Evolutionary conservation across 2,888 invertebrate genomes (phyloP).

Genomic region (Ophion slaviceki): DNA sequence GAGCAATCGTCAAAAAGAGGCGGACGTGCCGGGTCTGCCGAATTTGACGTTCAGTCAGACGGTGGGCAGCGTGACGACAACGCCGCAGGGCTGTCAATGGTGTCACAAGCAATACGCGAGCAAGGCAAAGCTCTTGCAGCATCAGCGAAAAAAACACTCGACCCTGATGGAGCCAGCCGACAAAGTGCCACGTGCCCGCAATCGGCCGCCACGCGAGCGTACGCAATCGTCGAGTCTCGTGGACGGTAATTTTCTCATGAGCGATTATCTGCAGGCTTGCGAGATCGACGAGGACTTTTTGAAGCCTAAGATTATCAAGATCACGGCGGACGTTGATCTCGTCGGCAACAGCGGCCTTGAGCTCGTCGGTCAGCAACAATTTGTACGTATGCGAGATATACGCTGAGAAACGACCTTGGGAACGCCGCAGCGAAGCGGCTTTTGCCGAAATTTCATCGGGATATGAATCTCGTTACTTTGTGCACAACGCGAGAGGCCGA

Average conservation of each 20-base stretch:
- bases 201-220: slow-evolving; percentile 79
- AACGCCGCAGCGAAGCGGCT: slow-evolving; percentile 65
- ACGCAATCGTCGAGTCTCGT: slow-evolving; percentile 74
- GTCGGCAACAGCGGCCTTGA: slow-evolving; percentile 74
- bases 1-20: slow-evolving; percentile 84
- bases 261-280: slow-evolving; percentile 74
- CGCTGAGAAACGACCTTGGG: slow-evolving; percentile 75
- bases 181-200: slow-evolving; percentile 80
- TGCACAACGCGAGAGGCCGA: slow-evolving; percentile 69
- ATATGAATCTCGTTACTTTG: slow-evolving; percentile 82
- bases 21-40: slow-evolving; percentile 84
- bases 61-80: slow-evolving; percentile 89
- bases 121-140: slow-evolving; percentile 89
- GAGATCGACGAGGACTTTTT: slow-evolving; percentile 74
- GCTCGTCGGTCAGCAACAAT: slow-evolving; percentile 77
- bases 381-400: slow-evolving; percentile 81
- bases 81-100: slow-evolving; percentile 90
- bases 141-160: slow-evolving; percentile 88
- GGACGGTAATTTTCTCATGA: slow-evolving; percentile 75
- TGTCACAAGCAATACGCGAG: slow-evolving; percentile 96
- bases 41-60: slow-evolving; percentile 88
- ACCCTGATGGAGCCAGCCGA: slow-evolving; percentile 83
- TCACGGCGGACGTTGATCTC: slow-evolving; percentile 74
- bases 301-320: slow-evolving; percentile 77
- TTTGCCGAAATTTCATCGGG: slow-evolving; percentile 77